A percentile compares a stretch with the other conserved stretches of the same genome.
phyloP scores from a whole-genome alignment of 2,888 invertebrate genomes.

The Acrobasis suavella region DNA sequence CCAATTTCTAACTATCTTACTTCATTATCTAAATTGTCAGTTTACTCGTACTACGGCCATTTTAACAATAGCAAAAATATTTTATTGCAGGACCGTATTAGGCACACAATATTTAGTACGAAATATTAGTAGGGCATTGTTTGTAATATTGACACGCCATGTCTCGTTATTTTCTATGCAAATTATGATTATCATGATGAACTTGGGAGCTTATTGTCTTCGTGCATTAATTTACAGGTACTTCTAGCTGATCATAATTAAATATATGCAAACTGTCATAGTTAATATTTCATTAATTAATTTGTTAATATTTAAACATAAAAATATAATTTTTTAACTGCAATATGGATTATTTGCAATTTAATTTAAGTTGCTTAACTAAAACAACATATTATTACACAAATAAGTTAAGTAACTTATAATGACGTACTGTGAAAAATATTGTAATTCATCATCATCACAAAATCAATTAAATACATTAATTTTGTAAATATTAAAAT shows the following conservation, averaged over 20 bases:
- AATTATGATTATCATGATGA: slow-evolving; percentile 54
- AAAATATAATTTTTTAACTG: no score
- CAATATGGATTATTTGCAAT: not conserved
- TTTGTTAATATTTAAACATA: no score
- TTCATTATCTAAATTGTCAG: slow-evolving; percentile 1
- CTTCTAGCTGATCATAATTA: not conserved
- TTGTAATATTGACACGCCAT: slow-evolving; percentile 31
- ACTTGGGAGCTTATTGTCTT: slow-evolving; percentile 49
- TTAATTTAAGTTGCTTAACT: not conserved
- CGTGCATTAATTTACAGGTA: slow-evolving; percentile 41
- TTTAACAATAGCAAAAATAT: not conserved
- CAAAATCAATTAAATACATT: no score
- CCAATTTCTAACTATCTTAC: slow-evolving; percentile 1
- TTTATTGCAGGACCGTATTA: slow-evolving; percentile 1
- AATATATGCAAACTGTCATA: not conserved
- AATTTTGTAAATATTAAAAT: no score
- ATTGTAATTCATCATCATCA: no score
- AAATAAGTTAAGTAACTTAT: no score
- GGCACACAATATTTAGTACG: slow-evolving; percentile 6
- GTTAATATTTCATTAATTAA: not conserved
- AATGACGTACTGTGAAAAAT: no score
- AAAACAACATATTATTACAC: not conserved
- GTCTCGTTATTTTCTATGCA: slow-evolving; percentile 51
- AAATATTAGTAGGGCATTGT: slow-evolving; percentile 12
- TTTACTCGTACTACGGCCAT: not conserved